Evolutionary conservation across 2,113 vertebrate species (phyloP), one percentile per base, ranked within the genome.

Genomic region (Oryzias celebensis): DNA sequence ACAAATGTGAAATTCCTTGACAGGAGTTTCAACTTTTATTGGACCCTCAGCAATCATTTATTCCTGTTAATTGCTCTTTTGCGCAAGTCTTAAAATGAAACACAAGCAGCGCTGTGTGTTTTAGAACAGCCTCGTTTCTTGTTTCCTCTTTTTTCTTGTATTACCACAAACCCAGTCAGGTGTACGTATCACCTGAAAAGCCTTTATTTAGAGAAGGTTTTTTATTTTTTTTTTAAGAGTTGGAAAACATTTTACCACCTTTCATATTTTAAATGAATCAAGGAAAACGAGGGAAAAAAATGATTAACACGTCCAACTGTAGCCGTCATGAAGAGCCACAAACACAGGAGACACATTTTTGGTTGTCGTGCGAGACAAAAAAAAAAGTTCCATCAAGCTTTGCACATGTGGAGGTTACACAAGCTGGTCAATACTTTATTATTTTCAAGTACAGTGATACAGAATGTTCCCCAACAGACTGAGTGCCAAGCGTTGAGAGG

Each of bases 351-450:
- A 10, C 31, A 23, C 49, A 43, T 63, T 81, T 73, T 71, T 66
- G 20, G 1, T 50, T 62, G 22, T 68, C n/a, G 49, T 46, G 45
- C 20, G 44, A 36, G 58, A 52, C 45, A 71, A 36, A 36, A 36
- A 36, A 28, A 28, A 28, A 67, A 57, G 55, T 60, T 8, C 26
- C 54, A 58, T 52, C 15, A 5, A 49, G 50, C 17, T 41, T 58
- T 52, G 20, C 64, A 58, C 61, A 73, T 44, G 54, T 68, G 62
- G 47, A 22, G 44, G 52, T 74, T 81, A 68, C 67, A 65, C 68
- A 77, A 76, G 70, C 59, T 70, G 47, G 66, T 85, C 81, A 85
- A 85, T 81, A 81, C 78, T 74, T 75, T 74, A 82, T 77, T 74
- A 67, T 80, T 82, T 82, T 78, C 57, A 70, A 83, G 77, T 54